Base-by-base conservation (phyloP, 2,888 invertebrate species). In the Anaspis maculata region DNA sequence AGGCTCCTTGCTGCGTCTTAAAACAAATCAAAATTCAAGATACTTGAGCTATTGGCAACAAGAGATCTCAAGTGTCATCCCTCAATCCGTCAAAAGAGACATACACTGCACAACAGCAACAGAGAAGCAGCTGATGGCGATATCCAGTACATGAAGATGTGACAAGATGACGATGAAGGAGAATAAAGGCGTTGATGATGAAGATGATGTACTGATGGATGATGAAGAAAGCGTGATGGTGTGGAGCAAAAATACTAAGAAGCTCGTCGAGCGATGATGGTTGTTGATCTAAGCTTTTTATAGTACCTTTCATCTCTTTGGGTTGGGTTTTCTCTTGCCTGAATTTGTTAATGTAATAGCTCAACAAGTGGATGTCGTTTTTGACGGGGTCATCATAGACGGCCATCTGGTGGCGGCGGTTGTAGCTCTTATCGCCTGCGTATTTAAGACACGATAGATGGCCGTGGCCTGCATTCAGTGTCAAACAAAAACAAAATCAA, bases 281-380 rank as follows among this genome's bases (percentile, higher is more conserved):
- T 34, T 29, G 34, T 24, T 34, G 15, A 29, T 23, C 10, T 4
- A 9, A n/a, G 12, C 13, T n/a, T n/a, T n/a, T n/a, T n/a, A n/a
- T n/a, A n/a, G n/a, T 41, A 43, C 43, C 44, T 46, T 42, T 42
- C 15, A 33, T 41, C 32, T 38, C 40, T 35, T 37, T 42, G 15
- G 37, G 37, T 30, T 41, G 40, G 65, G 73, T 71, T 69, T 74
- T 76, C 32, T 64, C 62, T 37, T 61, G 54, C 34, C 59, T 59
- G 52, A 66, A 64, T 48, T 83, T 82, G 72, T 82, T 83, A 69
- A 82, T 79, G 74, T 89, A 89, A 73, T 80, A 87, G 62, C 88
- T 88, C 61, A 88, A 75, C 57, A 86, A 78, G 62, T 84, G 84
- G 66, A 89, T 85, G 71, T 88, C 88, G 67, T 77, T 84, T 66